phyloP scores from a whole-genome alignment of 2,797 vertebrate species.

The Poliocrania exsul region DNA sequence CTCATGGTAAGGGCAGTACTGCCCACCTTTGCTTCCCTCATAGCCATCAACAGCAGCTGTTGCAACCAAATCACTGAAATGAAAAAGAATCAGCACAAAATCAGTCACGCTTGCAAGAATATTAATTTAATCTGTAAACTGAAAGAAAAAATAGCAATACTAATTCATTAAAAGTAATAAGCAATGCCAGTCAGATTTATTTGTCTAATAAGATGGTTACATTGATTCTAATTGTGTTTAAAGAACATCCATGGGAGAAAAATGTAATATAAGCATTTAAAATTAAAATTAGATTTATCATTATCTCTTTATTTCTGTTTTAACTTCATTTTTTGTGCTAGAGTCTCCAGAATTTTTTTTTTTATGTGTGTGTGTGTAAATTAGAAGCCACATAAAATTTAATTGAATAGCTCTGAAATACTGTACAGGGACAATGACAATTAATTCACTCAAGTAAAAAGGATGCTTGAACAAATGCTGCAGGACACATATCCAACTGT shows the following conservation, averaged over 20 bases:
- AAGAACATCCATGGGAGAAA: background rate
- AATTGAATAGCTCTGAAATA: background rate
- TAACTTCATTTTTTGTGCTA: background rate
- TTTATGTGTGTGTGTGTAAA: background rate
- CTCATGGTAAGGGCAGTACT: background rate
- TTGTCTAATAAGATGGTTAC: background rate
- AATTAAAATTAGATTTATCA: background rate
- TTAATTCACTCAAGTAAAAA: conserved; percentile 5
- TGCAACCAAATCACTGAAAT: background rate
- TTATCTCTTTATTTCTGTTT: background rate
- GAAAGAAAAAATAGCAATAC: background rate
- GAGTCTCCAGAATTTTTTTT: background rate
- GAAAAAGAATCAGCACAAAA: background rate
- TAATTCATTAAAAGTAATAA: background rate
- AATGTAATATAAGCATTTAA: background rate
- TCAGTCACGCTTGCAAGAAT: background rate
- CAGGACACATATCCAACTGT: background rate
- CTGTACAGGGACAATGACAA: background rate
- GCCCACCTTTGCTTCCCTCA: background rate
- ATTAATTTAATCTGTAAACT: background rate
- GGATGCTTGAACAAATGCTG: background rate
- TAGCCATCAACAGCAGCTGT: background rate
- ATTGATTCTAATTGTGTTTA: background rate
- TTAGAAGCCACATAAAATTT: background rate
- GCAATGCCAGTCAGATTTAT: background rate